A percentile compares a stretch with the other conserved stretches of the same genome.
These are phyloP conservation scores for Parnassius orleans DNA, from an alignment of 2,888 invertebrate species.

Conservation along the genomic window DNA sequence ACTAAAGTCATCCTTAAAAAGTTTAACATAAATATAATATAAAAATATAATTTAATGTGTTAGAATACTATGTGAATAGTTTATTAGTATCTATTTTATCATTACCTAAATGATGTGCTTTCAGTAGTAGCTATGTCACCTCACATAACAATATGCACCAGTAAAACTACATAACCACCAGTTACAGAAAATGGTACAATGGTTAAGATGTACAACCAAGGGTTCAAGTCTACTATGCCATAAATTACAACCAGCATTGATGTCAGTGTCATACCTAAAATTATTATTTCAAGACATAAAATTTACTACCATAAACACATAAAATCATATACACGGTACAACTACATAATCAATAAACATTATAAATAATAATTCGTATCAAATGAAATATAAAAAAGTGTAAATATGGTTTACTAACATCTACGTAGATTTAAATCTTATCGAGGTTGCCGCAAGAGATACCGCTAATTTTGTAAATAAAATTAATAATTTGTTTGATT, in stretches of 20 bases:
- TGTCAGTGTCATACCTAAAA: conserved; percentile 59
- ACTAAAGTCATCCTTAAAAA: conserved; percentile 82
- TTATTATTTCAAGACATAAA: conserved; percentile 17
- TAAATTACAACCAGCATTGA: conserved; percentile 57
- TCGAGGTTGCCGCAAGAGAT: too few relatives aligned
- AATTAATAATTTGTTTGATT: too few relatives aligned
- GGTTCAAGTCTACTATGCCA: conserved; percentile 57
- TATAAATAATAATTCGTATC: too few relatives aligned
- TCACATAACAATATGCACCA: conserved; percentile 83
- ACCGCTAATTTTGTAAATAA: too few relatives aligned
- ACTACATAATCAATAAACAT: background rate
- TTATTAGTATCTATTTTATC: conserved; percentile 1
- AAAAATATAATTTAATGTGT: background rate
- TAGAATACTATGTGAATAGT: background rate
- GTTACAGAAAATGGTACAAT: conserved; percentile 80
- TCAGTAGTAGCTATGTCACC: conserved; percentile 82
- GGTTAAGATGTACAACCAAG: conserved; percentile 77
- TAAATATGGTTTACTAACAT: too few relatives aligned
- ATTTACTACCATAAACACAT: background rate
- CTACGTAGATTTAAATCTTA: too few relatives aligned
- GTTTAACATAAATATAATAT: conserved; percentile 1
- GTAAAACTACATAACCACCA: conserved; percentile 83
- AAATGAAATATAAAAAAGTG: too few relatives aligned
- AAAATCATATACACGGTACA: background rate
- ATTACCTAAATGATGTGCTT: conserved; percentile 82